These are phyloP conservation scores for Laticauda colubrina DNA, from an alignment of 2,113 vertebrate genomes.

Conservation along the genomic window DNA sequence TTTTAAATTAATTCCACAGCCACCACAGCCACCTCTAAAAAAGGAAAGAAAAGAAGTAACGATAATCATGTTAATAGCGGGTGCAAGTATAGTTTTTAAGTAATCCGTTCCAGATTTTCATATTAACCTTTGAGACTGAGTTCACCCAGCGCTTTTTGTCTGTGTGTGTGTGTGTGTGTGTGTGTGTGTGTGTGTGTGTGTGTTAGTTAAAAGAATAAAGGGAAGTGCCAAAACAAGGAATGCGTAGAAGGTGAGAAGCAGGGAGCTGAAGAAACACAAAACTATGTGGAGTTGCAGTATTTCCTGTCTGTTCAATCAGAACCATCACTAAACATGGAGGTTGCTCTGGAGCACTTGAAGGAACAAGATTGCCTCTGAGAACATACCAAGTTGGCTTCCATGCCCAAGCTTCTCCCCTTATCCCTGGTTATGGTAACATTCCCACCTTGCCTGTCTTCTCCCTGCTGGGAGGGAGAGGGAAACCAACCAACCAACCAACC, in stretches of 20 bases:
- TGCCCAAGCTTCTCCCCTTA: background rate
- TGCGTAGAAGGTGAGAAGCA: background rate
- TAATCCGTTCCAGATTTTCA: constrained; percentile 88
- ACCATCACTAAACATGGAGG: background rate
- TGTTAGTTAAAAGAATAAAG: background rate
- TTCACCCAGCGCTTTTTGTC: constrained; percentile 78
- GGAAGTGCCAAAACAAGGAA: background rate
- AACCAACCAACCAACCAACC: too few species aligned
- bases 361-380: background rate
- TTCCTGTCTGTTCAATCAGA: background rate
- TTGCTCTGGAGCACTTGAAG: background rate
- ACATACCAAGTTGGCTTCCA: background rate
- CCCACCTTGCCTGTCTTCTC: background rate
- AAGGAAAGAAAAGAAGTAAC: constrained; percentile 47
- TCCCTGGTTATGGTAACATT: background rate
- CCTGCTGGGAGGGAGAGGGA: background rate
- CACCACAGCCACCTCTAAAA: constrained; percentile 77
- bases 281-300: background rate
- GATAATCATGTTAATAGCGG: constrained; percentile 87
- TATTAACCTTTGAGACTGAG: constrained; percentile 90
- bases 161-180: background rate
- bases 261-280: background rate
- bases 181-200: background rate
- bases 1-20: constrained; percentile 96
- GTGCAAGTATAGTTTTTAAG: constrained; percentile 93